Percentiles rank a stretch among this genome's conserved stretches.
phyloP scores from a whole-genome alignment of 2,797 vertebrate genomes.

The Eremophila alpestris region DNA sequence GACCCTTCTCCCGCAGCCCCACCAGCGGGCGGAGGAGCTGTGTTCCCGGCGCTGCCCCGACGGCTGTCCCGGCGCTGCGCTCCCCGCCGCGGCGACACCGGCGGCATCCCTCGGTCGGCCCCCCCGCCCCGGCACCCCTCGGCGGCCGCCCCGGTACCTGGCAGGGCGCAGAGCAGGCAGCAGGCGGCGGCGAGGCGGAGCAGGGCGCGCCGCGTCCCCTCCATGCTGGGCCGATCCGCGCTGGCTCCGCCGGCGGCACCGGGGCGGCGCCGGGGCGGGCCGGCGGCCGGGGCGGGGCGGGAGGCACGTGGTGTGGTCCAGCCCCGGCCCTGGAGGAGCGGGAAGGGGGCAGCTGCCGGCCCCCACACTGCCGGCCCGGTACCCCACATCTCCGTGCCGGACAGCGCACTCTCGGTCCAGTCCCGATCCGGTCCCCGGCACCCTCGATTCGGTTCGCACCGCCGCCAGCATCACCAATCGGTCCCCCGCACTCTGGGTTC shows the following conservation, averaged over 20 bases:
- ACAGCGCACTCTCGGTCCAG: accelerated
- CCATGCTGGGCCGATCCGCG: constrained; percentile 40
- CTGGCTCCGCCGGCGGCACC: not conserved
- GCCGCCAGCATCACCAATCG: not conserved
- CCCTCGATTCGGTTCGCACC: not conserved
- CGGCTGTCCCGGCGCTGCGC: not conserved
- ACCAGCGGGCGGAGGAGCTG: not conserved
- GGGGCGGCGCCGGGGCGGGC: not conserved
- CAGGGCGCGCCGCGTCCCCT: constrained; percentile 18
- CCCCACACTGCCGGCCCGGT: too few relatives aligned
- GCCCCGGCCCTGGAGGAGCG: not conserved
- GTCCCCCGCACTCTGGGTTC: not conserved
- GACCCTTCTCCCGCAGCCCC: not conserved
- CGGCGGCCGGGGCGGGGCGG: not conserved
- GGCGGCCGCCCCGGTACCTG: not conserved
- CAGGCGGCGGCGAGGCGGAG: constrained; percentile 15
- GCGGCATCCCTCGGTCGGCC: not conserved
- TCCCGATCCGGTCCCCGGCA: not conserved
- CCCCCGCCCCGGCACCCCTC: not conserved
- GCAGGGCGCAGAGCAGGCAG: constrained; percentile 34
- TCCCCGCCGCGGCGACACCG: not conserved
- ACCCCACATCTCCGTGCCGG: not conserved
- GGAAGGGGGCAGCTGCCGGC: not conserved
- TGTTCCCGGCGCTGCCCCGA: not conserved
- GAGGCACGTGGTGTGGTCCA: constrained; percentile 9